Evolutionary conservation across 2,888 invertebrate genomes (phyloP), one percentile per base, ranked within the genome.

Genomic region (Chymomyza procnemis): DNA sequence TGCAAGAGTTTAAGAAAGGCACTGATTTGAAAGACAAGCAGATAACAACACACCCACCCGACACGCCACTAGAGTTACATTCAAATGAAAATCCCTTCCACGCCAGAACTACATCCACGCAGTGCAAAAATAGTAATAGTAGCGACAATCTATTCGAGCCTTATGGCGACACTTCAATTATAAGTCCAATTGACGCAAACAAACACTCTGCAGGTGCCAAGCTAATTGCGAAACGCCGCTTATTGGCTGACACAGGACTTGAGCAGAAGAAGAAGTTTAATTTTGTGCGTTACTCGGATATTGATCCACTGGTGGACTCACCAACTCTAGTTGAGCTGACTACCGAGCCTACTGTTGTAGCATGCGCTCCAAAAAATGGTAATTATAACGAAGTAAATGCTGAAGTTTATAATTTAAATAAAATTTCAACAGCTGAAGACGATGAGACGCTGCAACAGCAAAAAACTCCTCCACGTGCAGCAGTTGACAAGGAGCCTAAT

Each of bases 281-380:
- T 64, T 88, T 88, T 58, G 56, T 78, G 19, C 71, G 80, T 34
- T 84, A 87, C 64, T 88, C 88, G 0, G 72, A 74, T 21, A 70
- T 60, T 0, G 22, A 73, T 58, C 22, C 26, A 3, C 8, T 67
- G 5, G 6, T 64, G 41, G 64, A 68, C 8, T 58, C 64, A 3
- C 34, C 55, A 14, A 8, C 9, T 26, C 1, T 30, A 19, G 26
- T 30, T 12, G 4, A 56, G 41, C 14, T 58, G 18, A 26, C 41
- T 41, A 2, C 21, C 55, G 6, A 46, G 16, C 14, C 12, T 47
- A 60, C 47, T 22, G 21, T 21, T 4, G 22, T 48, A 3, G 16
- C 16, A 8, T 22, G 21, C 14, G 21, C 22, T 30, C 34, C 48
- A 0, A 50, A 64, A 21, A 34, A 8, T 14, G 34, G 34, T 46